Percentiles rank a stretch among this genome's conserved stretches.
phyloP scores from a whole-genome alignment of 2,797 vertebrate genomes.

The Sebastes oblongus region DNA sequence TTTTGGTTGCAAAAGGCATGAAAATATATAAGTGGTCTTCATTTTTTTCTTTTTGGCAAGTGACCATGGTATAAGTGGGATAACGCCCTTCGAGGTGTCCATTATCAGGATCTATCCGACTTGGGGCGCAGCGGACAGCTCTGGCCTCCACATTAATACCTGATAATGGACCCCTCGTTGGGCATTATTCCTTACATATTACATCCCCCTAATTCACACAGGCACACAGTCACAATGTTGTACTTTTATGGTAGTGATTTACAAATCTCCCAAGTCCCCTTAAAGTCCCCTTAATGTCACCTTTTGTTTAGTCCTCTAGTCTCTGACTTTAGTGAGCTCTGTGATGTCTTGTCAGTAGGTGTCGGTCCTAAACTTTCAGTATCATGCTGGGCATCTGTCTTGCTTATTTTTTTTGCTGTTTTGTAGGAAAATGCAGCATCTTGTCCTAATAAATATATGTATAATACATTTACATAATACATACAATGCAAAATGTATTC shows the following conservation, averaged over 20 bases:
- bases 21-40: too few species aligned
- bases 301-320: background rate
- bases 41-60: too few species aligned
- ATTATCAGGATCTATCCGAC: too few species aligned
- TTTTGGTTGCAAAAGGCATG: too few species aligned
- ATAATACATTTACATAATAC: slow-evolving; percentile 67
- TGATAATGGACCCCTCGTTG: too few species aligned
- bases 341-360: slow-evolving; percentile 30
- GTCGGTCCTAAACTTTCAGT: slow-evolving; percentile 8
- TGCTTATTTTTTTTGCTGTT: background rate
- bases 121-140: too few species aligned
- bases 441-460: slow-evolving; percentile 69
- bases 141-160: too few species aligned
- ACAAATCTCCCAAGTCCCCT: background rate
- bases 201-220: background rate
- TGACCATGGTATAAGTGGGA: too few species aligned
- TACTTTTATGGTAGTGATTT: background rate
- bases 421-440: slow-evolving; percentile 35
- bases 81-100: too few species aligned
- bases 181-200: too few species aligned
- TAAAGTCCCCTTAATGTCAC: background rate
- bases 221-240: background rate
- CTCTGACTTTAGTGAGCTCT: background rate
- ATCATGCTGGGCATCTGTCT: slow-evolving; percentile 1
- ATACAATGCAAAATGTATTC: slow-evolving; percentile 66